phyloP scores from a whole-genome alignment of 2,888 invertebrate species.

The Drosophila koepferae region DNA sequence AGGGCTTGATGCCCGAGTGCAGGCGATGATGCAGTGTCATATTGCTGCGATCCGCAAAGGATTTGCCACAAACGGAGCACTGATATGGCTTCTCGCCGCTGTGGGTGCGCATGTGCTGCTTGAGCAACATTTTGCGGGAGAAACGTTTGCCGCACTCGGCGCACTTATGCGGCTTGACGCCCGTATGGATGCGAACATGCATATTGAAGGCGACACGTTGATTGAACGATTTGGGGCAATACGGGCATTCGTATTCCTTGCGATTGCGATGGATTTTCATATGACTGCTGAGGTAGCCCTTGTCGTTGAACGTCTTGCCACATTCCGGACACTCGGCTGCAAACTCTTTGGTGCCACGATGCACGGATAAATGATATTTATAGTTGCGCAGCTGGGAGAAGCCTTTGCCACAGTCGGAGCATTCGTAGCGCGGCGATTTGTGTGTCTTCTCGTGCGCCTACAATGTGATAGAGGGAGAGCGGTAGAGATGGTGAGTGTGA shows the following conservation, averaged over 20 bases:
- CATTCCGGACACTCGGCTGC: constrained; percentile 90
- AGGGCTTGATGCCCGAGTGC: constrained; percentile 93
- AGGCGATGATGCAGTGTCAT: constrained; percentile 93
- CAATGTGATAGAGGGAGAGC: constrained; percentile 26
- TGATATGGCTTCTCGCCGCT: constrained; percentile 92
- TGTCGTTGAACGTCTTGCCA: constrained; percentile 93
- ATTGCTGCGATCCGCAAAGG: constrained; percentile 93
- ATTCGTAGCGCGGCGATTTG: constrained; percentile 87
- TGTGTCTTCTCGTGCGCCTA: constrained; percentile 85
- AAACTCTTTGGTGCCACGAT: constrained; percentile 93
- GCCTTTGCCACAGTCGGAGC: constrained; percentile 91
- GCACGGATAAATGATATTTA: constrained; percentile 93
- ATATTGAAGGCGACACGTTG: constrained; percentile 95
- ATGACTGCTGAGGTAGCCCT: constrained; percentile 93
- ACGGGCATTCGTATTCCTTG: constrained; percentile 92
- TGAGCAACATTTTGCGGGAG: constrained; percentile 93
- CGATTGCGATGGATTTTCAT: constrained; percentile 94
- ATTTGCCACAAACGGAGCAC: constrained; percentile 92
- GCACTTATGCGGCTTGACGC: constrained; percentile 92
- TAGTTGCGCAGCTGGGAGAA: constrained; percentile 94
- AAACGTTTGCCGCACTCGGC: constrained; percentile 92
- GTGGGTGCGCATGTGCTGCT: constrained; percentile 93
- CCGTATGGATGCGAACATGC: constrained; percentile 94
- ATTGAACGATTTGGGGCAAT: constrained; percentile 93
- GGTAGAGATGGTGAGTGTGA: constrained; percentile 1